A percentile compares a stretch with the other conserved stretches of the same genome.
Conservation (phyloP, 2,888 invertebrate genomes). For the Lydus trimaculatus region DNA sequence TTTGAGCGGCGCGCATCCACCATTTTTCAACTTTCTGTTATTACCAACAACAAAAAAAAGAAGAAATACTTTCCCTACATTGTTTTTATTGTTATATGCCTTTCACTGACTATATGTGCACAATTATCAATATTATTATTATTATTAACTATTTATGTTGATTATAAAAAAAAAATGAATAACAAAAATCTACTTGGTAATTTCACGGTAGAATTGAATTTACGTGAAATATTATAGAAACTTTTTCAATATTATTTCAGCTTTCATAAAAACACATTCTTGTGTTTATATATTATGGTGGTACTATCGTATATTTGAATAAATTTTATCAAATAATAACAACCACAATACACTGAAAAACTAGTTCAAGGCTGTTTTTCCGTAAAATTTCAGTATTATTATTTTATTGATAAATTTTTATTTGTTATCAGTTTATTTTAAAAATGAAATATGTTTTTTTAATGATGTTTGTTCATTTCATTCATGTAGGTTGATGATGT, state of each 20-base stretch:
- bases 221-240: conserved; percentile 2
- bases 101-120: conserved; percentile 19
- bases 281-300: no score
- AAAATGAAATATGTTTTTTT: background rate
- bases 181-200: conserved; percentile 11
- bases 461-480: background rate
- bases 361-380: background rate
- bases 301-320: no score
- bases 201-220: conserved; percentile 19
- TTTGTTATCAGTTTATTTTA: no score
- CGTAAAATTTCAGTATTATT: background rate
- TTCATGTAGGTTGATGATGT: background rate
- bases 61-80: conserved; percentile 21
- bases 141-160: conserved; percentile 8
- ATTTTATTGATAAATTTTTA: no score
- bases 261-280: no score
- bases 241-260: background rate
- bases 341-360: background rate
- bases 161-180: conserved; percentile 15
- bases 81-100: background rate
- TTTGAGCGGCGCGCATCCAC: background rate
- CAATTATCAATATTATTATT: background rate
- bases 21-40: background rate
- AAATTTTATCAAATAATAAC: no score
- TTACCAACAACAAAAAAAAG: background rate